Percentiles rank a stretch among this genome's conserved stretches.
Evolutionary conservation across 2,888 invertebrate species (phyloP).

Genomic region (Adelognathus sp.): DNA sequence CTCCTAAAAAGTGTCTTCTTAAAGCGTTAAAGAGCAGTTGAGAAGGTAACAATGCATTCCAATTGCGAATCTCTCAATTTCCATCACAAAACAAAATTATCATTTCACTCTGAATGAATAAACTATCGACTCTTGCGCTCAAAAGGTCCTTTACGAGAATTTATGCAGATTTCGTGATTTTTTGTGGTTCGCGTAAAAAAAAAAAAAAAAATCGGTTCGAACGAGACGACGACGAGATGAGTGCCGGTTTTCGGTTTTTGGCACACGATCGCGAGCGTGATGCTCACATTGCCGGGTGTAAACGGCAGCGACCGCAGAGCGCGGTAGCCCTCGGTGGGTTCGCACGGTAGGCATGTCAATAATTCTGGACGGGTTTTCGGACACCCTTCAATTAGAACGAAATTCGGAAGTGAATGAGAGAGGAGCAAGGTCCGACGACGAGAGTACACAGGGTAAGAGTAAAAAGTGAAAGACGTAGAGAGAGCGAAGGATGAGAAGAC

Average conservation of each 20-base stretch:
- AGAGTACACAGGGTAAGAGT: conserved; percentile 9
- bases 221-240: conserved; percentile 38
- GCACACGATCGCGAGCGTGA: background rate
- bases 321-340: conserved; percentile 44
- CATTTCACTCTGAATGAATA: background rate
- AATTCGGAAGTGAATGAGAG: conserved; percentile 70
- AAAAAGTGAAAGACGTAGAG: conserved; percentile 28
- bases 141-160: background rate
- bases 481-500: conserved; percentile 17
- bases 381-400: conserved; percentile 69
- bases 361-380: conserved; percentile 60
- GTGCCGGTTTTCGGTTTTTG: conserved; percentile 20
- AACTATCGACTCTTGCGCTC: background rate
- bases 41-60: no score
- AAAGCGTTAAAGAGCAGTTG: no score
- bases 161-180: background rate
- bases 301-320: conserved; percentile 16
- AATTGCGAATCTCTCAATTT: no score
- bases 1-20: no score
- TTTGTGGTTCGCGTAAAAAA: background rate
- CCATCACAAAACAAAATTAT: background rate
- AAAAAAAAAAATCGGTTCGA: background rate
- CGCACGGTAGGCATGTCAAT: conserved; percentile 63
- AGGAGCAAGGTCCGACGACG: conserved; percentile 36
- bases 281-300: background rate